A percentile compares a stretch with the other conserved stretches of the same genome.
Conservation (phyloP, 2,113 vertebrate genomes). For the Tenebrosternarchus preto region DNA sequence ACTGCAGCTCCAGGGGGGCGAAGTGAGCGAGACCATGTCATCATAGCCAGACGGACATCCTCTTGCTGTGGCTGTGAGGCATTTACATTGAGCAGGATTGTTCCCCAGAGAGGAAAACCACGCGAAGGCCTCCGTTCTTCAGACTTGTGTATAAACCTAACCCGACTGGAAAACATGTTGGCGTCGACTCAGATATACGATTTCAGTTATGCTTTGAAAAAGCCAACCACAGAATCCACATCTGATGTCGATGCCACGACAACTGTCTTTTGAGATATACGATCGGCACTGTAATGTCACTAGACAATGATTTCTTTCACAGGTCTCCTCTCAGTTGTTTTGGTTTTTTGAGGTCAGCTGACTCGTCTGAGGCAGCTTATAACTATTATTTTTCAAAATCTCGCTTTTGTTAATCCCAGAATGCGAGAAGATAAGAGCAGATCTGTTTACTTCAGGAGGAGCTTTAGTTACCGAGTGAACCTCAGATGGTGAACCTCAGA, state of each 20-base stretch:
- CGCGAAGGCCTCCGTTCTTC: conserved; percentile 21
- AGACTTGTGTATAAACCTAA: conserved; percentile 10
- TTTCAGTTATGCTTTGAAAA: not conserved
- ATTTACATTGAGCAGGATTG: conserved; percentile 26
- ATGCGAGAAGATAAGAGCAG: conserved; percentile 5
- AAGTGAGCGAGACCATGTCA: conserved; percentile 26
- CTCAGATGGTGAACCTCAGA: conserved; percentile 26
- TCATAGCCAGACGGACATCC: conserved; percentile 36
- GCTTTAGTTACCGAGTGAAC: conserved; percentile 12
- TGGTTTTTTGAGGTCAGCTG: conserved; percentile 1
- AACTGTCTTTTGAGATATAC: not conserved
- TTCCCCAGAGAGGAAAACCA: conserved; percentile 32
- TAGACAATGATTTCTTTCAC: conserved; percentile 12
- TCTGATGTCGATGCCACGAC: not conserved
- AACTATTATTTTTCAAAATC: conserved; percentile 16
- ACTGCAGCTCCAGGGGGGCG: not conserved
- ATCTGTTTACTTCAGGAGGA: conserved; percentile 21
- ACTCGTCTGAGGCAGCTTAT: conserved; percentile 11
- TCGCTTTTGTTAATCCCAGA: conserved; percentile 2
- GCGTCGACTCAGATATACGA: not conserved
- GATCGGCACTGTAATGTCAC: not conserved
- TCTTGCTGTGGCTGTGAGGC: conserved; percentile 17
- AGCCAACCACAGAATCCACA: not conserved
- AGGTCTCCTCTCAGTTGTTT: not conserved
- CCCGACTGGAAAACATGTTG: not conserved